A percentile compares a stretch with the other conserved stretches of the same genome.
These are phyloP conservation scores for Aplysina aerophoba DNA, from an alignment of 37 sponge, comb jelly and placozoan species.

Conservation along the genomic window DNA sequence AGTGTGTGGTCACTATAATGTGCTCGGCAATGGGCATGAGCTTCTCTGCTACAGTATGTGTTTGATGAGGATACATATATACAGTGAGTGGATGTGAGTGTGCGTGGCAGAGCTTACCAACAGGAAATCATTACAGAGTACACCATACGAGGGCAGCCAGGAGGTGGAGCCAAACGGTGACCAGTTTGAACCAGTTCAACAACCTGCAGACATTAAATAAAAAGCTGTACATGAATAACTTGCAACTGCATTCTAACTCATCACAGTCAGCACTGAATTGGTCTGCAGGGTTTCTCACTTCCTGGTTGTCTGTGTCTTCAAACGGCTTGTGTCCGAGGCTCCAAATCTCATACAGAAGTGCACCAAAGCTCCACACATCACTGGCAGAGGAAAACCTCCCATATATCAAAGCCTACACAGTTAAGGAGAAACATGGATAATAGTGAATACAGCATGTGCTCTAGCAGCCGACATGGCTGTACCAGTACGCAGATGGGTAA, in stretches of 20 bases:
- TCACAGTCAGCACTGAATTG: too few species aligned
- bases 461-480: too few species aligned
- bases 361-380: constrained; percentile 31
- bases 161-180: constrained; percentile 15
- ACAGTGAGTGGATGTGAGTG: too few species aligned
- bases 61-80: too few species aligned
- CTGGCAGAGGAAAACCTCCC: constrained; percentile 16
- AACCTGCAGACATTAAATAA: neutral
- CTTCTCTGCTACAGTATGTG: too few species aligned
- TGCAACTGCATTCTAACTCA: too few species aligned
- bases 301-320: neutral
- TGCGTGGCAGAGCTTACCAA: neutral
- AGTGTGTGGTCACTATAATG: too few species aligned
- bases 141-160: constrained; percentile 10
- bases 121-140: constrained; percentile 18
- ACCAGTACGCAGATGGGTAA: too few species aligned
- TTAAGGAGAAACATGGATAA: neutral
- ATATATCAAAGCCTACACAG: neutral
- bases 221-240: too few species aligned
- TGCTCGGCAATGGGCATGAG: too few species aligned
- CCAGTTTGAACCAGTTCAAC: constrained; percentile 32
- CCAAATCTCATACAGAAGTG: constrained; percentile 15
- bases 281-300: neutral
- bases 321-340: constrained; percentile 7
- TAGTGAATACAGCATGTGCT: too few species aligned